Conservation (phyloP, 2,797 vertebrate species). For the Tenualosa ilisha region DNA sequence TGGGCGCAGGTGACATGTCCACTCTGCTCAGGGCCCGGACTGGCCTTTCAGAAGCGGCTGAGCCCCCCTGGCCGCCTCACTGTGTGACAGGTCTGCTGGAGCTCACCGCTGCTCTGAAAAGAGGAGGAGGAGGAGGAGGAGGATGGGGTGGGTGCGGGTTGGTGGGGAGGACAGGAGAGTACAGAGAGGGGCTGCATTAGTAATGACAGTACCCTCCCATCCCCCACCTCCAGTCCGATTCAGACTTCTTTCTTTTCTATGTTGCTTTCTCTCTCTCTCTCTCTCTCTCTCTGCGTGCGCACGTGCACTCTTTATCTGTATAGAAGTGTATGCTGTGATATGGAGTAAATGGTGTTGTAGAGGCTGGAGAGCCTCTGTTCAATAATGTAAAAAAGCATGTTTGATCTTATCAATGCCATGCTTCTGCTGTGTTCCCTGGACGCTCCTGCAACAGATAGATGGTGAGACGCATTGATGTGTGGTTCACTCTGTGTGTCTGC, state of each 20-base stretch:
- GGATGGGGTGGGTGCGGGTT: too few relatives aligned
- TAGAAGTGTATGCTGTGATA: neutral
- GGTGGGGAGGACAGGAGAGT: too few relatives aligned
- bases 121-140: neutral
- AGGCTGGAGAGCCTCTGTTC: neutral
- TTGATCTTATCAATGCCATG: neutral
- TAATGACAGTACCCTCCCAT: neutral
- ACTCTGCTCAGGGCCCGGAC: neutral
- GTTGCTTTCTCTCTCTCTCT: neutral
- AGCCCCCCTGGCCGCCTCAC: neutral
- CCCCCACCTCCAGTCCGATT: neutral
- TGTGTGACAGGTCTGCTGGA: neutral
- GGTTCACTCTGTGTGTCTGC: conserved; percentile 37
- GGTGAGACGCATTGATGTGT: neutral
- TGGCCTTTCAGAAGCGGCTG: neutral
- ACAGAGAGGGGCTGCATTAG: neutral
- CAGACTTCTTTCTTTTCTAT: neutral
- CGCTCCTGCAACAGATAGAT: neutral
- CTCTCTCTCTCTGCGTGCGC: too few relatives aligned
- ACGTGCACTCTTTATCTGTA: neutral
- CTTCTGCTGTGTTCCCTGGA: too few relatives aligned
- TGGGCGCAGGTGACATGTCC: neutral
- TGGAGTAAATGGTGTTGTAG: neutral
- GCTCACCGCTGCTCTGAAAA: neutral
- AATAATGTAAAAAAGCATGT: neutral